phyloP scores from a whole-genome alignment of 1,140 invertebrate genomes.

The Ceratina japonica region DNA sequence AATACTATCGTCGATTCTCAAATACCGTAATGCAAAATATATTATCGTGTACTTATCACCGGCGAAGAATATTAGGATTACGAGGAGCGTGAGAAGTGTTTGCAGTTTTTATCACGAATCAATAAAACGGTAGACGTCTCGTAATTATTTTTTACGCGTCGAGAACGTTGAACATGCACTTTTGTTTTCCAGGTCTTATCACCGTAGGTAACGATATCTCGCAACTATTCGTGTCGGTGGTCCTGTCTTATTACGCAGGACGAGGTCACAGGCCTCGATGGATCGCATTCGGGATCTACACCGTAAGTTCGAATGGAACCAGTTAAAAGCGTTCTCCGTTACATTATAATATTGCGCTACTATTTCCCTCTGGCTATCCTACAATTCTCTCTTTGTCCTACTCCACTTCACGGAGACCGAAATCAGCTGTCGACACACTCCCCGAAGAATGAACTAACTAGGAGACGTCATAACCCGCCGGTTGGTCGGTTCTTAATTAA shows the following conservation, averaged over 20 bases:
- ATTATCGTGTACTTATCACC: no score
- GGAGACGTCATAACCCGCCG: constrained; percentile 62
- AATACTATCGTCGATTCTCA: no score
- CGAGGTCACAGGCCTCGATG: constrained; percentile 85
- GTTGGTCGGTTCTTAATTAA: constrained; percentile 74
- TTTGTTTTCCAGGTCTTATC: constrained; percentile 81
- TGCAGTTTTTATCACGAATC: constrained; percentile 12
- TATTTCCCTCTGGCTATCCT: not conserved
- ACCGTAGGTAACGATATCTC: constrained; percentile 86
- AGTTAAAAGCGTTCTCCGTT: not conserved
- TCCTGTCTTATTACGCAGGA: constrained; percentile 85
- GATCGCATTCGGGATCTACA: constrained; percentile 86
- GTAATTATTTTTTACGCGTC: constrained; percentile 4
- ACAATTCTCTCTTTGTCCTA: not conserved
- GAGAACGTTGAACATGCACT: not conserved
- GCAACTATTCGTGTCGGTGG: constrained; percentile 81
- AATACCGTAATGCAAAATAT: no score
- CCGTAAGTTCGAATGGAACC: constrained; percentile 73
- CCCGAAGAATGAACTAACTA: constrained; percentile 49
- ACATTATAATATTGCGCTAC: not conserved
- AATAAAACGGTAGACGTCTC: not conserved
- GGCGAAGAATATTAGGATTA: no score
- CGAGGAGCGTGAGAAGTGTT: no score
- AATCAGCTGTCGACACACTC: constrained; percentile 57
- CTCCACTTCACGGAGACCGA: not conserved